Evolutionary conservation across 2,113 vertebrate species (phyloP).

Genomic region (Vombatus ursinus): DNA sequence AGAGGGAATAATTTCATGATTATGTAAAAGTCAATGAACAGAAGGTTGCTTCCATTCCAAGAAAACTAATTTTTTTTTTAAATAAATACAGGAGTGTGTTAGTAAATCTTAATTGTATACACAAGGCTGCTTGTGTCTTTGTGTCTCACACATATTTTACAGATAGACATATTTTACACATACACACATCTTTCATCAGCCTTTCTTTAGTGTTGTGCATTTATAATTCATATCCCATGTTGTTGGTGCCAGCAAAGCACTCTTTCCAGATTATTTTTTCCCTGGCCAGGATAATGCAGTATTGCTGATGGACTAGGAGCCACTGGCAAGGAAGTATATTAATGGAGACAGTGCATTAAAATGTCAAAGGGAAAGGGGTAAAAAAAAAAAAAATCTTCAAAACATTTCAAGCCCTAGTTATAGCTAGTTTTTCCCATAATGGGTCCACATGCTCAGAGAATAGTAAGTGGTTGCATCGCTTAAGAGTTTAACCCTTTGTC

Average conservation of each 20-base stretch:
- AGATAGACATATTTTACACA: neutral
- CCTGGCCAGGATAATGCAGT: conserved; percentile 69
- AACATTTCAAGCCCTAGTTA: conserved; percentile 47
- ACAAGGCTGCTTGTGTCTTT: accelerated
- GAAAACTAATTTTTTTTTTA: neutral
- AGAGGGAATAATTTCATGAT: neutral
- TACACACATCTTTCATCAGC: conserved; percentile 60
- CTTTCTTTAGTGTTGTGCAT: conserved; percentile 76
- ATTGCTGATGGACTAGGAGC: conserved; percentile 78
- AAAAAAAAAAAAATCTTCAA: conserved; percentile 31
- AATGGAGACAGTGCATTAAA: conserved; percentile 79
- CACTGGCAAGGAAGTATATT: conserved; percentile 76
- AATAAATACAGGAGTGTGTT: accelerated
- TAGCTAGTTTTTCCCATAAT: conserved; percentile 23
- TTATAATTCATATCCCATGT: conserved; percentile 87
- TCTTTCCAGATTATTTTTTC: conserved; percentile 77
- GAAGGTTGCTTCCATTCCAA: neutral
- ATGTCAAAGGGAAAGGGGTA: conserved; percentile 73
- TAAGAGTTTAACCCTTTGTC: conserved; percentile 69
- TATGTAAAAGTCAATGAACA: too few relatives aligned
- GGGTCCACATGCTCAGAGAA: neutral
- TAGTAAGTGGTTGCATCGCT: conserved; percentile 1
- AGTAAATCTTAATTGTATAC: neutral
- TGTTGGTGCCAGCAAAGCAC: conserved; percentile 78
- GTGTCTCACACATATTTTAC: neutral